Evolutionary conservation across 1,140 invertebrate genomes (phyloP).

Genomic region (Caenorhabditis tropicalis): DNA sequence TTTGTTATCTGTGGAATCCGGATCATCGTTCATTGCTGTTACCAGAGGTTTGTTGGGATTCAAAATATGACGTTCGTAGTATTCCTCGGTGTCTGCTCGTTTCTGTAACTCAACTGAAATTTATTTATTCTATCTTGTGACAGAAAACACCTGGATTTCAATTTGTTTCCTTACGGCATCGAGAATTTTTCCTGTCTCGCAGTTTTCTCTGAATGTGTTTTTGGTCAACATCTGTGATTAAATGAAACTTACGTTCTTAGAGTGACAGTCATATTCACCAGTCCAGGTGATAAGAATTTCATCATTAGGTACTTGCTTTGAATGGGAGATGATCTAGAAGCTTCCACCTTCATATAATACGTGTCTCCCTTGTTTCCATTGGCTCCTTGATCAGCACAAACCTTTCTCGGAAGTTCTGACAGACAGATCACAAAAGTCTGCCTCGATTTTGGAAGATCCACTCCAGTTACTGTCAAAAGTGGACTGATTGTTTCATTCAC

Average conservation of each 20-base stretch:
- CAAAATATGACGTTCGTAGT: slow-evolving; percentile 52
- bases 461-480: slow-evolving; percentile 46
- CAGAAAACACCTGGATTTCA: slow-evolving; percentile 18
- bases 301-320: slow-evolving; percentile 50
- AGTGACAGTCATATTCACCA: slow-evolving; percentile 15
- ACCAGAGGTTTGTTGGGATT: slow-evolving; percentile 50
- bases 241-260: slow-evolving; percentile 42
- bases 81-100: slow-evolving; percentile 56
- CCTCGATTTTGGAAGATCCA: background rate
- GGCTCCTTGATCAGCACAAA: slow-evolving; percentile 51
- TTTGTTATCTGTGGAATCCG: background rate
- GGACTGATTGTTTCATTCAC: slow-evolving; percentile 55
- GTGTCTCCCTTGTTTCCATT: slow-evolving; percentile 36
- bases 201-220: slow-evolving; percentile 44
- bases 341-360: slow-evolving; percentile 42
- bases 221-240: background rate
- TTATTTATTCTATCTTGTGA: background rate
- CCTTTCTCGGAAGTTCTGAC: slow-evolving; percentile 44
- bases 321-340: background rate
- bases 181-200: slow-evolving; percentile 46
- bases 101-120: slow-evolving; percentile 39
- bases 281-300: slow-evolving; percentile 32
- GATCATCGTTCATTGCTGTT: slow-evolving; percentile 42
- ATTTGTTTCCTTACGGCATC: slow-evolving; percentile 46
- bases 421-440: slow-evolving; percentile 41